Evolutionary conservation across 2,888 invertebrate species (phyloP).

Genomic region (Anthoptus insignis): DNA sequence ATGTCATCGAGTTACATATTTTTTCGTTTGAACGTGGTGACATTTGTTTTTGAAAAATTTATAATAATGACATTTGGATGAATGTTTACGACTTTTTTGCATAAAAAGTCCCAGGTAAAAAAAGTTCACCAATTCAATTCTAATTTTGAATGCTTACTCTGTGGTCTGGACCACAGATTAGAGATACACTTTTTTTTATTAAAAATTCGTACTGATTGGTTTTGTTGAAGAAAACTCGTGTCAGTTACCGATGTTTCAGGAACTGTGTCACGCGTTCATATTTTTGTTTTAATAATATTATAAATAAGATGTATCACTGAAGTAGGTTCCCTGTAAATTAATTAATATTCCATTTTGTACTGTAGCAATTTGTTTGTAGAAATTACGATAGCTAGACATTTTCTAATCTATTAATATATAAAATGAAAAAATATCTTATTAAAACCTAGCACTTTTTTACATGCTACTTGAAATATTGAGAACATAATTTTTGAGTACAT

Average conservation of each 20-base stretch:
- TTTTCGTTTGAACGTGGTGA: constrained; percentile 6
- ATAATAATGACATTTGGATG: constrained; percentile 15
- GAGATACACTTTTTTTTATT: background rate
- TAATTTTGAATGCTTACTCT: background rate
- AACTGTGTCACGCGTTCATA: constrained; percentile 8
- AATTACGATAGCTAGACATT: background rate
- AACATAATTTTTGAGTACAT: constrained; percentile 27
- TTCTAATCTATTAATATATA: constrained; percentile 1
- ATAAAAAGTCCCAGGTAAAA: constrained; percentile 26
- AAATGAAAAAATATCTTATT: background rate
- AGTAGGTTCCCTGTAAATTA: background rate
- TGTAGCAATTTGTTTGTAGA: constrained; percentile 5
- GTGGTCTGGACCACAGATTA: background rate
- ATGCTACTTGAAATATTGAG: constrained; percentile 12
- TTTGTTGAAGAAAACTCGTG: constrained; percentile 14
- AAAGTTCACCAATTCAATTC: constrained; percentile 10
- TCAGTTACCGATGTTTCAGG: constrained; percentile 12
- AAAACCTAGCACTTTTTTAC: constrained; percentile 14
- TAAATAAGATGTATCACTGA: constrained; percentile 31
- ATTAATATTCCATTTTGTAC: constrained; percentile 11
- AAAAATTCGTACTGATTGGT: constrained; percentile 12
- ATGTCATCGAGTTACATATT: background rate
- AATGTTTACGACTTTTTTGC: constrained; percentile 30
- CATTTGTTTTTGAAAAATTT: background rate
- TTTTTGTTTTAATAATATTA: constrained; percentile 27